A percentile compares a stretch with the other conserved stretches of the same genome.
Conservation (phyloP, 2,797 vertebrate genomes). For the Parambassis ranga region DNA sequence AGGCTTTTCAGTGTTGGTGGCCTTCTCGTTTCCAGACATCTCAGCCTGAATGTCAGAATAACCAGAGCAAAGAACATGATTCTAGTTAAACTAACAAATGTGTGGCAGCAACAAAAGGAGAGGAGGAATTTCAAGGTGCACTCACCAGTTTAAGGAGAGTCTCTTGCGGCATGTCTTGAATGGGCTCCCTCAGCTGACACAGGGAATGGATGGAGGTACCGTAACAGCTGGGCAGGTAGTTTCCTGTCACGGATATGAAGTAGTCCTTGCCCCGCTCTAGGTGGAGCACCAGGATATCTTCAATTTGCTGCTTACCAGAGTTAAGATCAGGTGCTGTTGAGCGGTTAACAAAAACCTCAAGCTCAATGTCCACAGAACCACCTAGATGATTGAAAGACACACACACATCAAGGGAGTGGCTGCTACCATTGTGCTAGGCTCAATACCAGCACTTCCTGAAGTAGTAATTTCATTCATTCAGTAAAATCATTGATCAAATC, state of each 20-base stretch:
- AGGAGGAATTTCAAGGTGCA: conserved; percentile 21
- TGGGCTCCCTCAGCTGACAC: conserved; percentile 89
- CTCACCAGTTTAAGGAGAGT: conserved; percentile 84
- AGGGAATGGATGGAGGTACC: conserved; percentile 87
- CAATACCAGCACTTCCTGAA: not conserved
- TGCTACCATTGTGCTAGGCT: not conserved
- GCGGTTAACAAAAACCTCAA: conserved; percentile 96
- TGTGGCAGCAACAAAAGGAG: not conserved
- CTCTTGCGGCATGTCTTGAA: conserved; percentile 87
- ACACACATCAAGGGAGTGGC: not conserved
- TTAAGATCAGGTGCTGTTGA: conserved; percentile 89
- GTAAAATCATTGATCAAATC: not conserved
- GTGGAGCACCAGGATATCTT: conserved; percentile 96
- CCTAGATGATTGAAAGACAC: conserved; percentile 72
- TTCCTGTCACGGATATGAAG: conserved; percentile 92
- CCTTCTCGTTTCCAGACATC: conserved; percentile 65
- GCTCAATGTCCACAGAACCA: conserved; percentile 84
- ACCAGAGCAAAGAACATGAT: conserved; percentile 3
- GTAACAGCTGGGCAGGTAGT: conserved; percentile 95
- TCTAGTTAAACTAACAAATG: not conserved
- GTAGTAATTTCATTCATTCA: too few species aligned
- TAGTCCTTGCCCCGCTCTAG: conserved; percentile 94
- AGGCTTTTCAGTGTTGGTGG: conserved; percentile 78
- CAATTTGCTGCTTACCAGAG: conserved; percentile 86
- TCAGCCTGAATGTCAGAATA: conserved; percentile 70